phyloP scores from a whole-genome alignment of 2,888 invertebrate genomes.

The Maniola hyperantus region DNA sequence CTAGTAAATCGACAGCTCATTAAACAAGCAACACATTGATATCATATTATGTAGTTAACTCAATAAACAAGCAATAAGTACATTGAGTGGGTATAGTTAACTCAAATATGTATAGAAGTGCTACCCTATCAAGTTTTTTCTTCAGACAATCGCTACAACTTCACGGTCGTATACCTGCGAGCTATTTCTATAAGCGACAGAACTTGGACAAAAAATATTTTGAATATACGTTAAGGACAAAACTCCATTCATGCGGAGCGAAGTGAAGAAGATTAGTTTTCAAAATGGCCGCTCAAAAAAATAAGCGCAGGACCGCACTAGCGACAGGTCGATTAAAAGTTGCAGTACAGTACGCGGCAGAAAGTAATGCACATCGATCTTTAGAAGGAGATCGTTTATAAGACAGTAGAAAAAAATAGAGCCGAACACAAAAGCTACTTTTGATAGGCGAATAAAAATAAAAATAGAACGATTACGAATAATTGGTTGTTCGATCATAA shows the following conservation, averaged over 20 bases:
- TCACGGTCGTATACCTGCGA: slow-evolving; percentile 42
- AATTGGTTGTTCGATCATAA: too few relatives aligned
- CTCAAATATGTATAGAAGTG: slow-evolving; percentile 4
- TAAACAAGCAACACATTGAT: too few relatives aligned
- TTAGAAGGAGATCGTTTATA: too few relatives aligned
- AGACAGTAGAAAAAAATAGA: too few relatives aligned
- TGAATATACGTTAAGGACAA: slow-evolving; percentile 35
- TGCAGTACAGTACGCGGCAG: too few relatives aligned
- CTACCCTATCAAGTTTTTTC: slow-evolving; percentile 24
- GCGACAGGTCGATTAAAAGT: neutral
- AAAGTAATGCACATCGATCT: too few relatives aligned
- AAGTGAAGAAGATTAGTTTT: slow-evolving; percentile 27
- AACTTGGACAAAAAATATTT: slow-evolving; percentile 34
- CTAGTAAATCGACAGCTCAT: too few relatives aligned
- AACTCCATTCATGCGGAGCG: slow-evolving; percentile 34
- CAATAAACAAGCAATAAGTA: neutral
- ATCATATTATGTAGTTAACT: too few relatives aligned
- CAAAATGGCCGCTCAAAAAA: slow-evolving; percentile 23
- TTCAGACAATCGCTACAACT: slow-evolving; percentile 26
- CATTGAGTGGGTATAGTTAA: neutral
- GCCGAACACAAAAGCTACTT: too few relatives aligned
- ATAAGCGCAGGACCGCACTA: neutral
- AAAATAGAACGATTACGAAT: too few relatives aligned
- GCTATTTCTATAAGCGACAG: slow-evolving; percentile 39
- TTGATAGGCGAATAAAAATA: too few relatives aligned